A percentile compares a stretch with the other conserved stretches of the same genome.
These are phyloP conservation scores for Lordiphosa clarofinis DNA, from an alignment of 1,140 invertebrate genomes.

Conservation along the genomic window DNA sequence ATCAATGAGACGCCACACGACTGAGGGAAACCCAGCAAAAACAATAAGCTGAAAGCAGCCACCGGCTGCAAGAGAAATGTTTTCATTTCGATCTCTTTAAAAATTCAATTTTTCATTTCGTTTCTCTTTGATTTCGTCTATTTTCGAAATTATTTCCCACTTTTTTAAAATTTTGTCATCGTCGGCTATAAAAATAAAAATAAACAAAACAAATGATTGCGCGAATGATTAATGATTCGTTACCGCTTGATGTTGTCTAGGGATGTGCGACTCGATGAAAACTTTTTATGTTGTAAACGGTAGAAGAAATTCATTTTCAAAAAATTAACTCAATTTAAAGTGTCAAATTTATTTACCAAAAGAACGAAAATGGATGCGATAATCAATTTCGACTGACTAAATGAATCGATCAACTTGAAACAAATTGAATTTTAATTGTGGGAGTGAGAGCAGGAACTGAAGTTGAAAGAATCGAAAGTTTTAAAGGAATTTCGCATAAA, in stretches of 20 bases:
- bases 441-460: too few species aligned
- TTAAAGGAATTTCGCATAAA: too few species aligned
- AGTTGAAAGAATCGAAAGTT: too few species aligned
- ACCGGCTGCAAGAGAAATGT: conserved; percentile 24
- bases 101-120: conserved; percentile 5
- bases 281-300: background rate
- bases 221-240: conserved; percentile 33
- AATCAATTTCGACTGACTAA: too few species aligned
- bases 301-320: conserved; percentile 4
- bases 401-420: too few species aligned
- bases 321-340: too few species aligned
- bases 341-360: too few species aligned
- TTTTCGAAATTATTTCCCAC: conserved; percentile 25
- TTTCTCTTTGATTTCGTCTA: conserved; percentile 9
- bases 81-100: conserved; percentile 9
- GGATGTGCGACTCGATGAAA: conserved; percentile 31
- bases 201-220: background rate
- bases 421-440: too few species aligned
- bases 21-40: conserved; percentile 22
- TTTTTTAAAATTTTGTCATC: conserved; percentile 41
- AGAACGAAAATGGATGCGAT: too few species aligned
- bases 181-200: conserved; percentile 37
- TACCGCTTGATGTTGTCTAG: conserved; percentile 28
- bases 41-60: conserved; percentile 23
- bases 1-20: conserved; percentile 24